Base-by-base conservation (phyloP, 2,797 vertebrate species). In the Ptychobarbus kaznakovi region DNA sequence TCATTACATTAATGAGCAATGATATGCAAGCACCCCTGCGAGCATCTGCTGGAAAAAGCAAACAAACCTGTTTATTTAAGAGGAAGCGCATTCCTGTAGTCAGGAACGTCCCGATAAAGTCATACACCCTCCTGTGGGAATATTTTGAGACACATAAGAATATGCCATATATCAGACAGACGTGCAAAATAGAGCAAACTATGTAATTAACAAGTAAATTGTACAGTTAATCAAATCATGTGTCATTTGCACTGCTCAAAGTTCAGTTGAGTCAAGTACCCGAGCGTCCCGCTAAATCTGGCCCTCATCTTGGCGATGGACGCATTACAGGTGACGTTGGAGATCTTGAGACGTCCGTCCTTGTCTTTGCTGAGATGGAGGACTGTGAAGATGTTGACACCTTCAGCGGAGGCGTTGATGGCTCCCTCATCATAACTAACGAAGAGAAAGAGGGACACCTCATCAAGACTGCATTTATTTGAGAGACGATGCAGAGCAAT, bases 391-490 rank as follows among this genome's bases (percentile, higher is more conserved):
- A 99, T 97, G 92, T 96, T 93, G 20, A 98, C 96, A 0, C 97
- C 97, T 0, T 98, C 96, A 0, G 97, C 98, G 0, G 97, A 97
- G 0, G 98, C 96, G 0, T 97, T 97, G 90, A 98, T 96, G 86
- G 92, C 91, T 56, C 98, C 98, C 0, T 95, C 94, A 78, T 99
- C 98, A 0, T 96, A 97, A 85, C 98, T 99, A 86, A 85, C 11
- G 83, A 9, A 87, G 25, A 88, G 35, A 84, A 63, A 58, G 65
- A 4, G 2, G 76, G 25, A 83, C 25, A 68, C 72, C 28, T 35
- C 69, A 8, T 44, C 58, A 63, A 32, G 12, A 28, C 5, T 32
- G 63, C 63, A 8, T 65, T 65, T 32, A 63, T 28, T 28, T 63
- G 25, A 63, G 6, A 6, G 16, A 51, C 49, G 6, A 18, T 18